Percentiles rank a stretch among this genome's conserved stretches.
phyloP scores from a whole-genome alignment of 1,140 invertebrate species.

The Eumeta japonica region DNA sequence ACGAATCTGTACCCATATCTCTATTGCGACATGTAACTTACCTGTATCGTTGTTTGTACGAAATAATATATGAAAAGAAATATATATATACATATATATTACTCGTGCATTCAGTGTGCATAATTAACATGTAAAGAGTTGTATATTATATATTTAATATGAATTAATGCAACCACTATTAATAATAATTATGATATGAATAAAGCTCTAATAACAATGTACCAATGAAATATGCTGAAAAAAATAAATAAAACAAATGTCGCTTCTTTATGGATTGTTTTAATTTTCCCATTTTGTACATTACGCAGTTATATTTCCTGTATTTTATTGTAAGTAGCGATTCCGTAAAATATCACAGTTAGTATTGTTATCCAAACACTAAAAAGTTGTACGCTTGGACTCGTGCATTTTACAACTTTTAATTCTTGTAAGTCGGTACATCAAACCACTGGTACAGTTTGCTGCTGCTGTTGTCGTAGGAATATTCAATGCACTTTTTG shows the following conservation, averaged over 20 bases:
- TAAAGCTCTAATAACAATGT: constrained; percentile 52
- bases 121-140: constrained; percentile 46
- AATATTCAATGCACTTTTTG: constrained; percentile 50
- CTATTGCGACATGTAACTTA: constrained; percentile 31
- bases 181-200: constrained; percentile 43
- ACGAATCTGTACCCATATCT: constrained; percentile 48
- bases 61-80: constrained; percentile 42
- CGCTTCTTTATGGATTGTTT: constrained; percentile 51
- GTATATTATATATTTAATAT: constrained; percentile 42
- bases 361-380: no score
- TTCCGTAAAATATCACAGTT: no score
- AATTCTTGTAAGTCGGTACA: constrained; percentile 40
- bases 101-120: constrained; percentile 44
- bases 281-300: no score
- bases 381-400: no score
- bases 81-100: no score
- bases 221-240: constrained; percentile 51
- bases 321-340: no score
- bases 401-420: constrained; percentile 10
- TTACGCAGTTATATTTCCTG: no score
- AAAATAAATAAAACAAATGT: constrained; percentile 54
- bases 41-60: constrained; percentile 47
- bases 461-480: constrained; percentile 24
- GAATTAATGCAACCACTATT: constrained; percentile 32
- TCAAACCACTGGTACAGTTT: constrained; percentile 56